Percentiles rank a stretch among this genome's conserved stretches.
phyloP scores from a whole-genome alignment of 2,113 vertebrate species.

The Phoxinus phoxinus region DNA sequence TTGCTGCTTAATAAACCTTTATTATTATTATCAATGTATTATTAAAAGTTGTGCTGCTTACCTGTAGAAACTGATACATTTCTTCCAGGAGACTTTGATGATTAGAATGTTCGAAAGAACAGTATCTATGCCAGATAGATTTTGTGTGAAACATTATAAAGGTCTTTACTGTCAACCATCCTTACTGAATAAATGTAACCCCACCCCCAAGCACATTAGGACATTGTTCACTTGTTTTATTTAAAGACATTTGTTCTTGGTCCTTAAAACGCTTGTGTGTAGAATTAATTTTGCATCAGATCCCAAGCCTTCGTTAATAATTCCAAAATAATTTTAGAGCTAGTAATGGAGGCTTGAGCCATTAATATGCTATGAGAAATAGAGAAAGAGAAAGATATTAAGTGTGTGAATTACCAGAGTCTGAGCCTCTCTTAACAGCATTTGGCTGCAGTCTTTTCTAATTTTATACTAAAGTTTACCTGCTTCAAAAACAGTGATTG shows the following conservation, averaged over 20 bases:
- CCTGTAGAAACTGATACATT: not conserved
- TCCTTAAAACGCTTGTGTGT: not conserved
- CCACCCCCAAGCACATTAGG: too few relatives aligned
- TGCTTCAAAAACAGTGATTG: not conserved
- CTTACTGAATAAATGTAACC: too few relatives aligned
- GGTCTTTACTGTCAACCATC: too few relatives aligned
- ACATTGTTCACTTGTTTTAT: not conserved
- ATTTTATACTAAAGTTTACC: not conserved
- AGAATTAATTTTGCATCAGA: not conserved
- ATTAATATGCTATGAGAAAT: not conserved
- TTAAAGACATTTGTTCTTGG: not conserved
- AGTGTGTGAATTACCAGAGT: too few relatives aligned
- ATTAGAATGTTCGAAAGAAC: too few relatives aligned
- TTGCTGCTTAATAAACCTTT: not conserved
- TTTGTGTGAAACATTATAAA: too few relatives aligned
- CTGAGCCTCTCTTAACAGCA: too few relatives aligned
- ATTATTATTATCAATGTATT: not conserved
- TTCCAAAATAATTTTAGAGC: not conserved
- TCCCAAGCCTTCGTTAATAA: not conserved
- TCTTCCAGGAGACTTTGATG: not conserved
- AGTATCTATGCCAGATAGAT: too few relatives aligned
- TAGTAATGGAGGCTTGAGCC: not conserved
- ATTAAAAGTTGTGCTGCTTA: not conserved
- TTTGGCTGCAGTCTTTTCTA: too few relatives aligned
- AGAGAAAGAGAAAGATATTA: not conserved